These are phyloP conservation scores for Oreochromis mossambicus DNA, from an alignment of 2,797 vertebrate species.

Conservation along the genomic window DNA sequence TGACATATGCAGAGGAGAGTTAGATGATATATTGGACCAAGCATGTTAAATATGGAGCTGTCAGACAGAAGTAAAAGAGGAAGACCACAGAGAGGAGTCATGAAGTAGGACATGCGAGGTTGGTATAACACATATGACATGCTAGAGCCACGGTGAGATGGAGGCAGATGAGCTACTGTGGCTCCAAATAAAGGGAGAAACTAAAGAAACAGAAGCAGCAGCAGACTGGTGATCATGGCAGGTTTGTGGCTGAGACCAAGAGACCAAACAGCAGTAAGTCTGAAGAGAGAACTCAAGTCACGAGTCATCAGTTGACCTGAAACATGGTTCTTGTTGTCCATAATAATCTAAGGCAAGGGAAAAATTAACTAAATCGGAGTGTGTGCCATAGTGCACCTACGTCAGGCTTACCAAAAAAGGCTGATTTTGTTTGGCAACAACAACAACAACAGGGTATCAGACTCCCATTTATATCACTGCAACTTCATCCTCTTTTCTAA, in stretches of 20 bases:
- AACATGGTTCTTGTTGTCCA: neutral
- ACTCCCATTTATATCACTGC: neutral
- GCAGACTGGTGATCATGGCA: neutral
- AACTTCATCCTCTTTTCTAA: neutral
- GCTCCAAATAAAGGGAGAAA: neutral
- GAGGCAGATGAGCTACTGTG: neutral
- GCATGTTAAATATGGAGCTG: neutral
- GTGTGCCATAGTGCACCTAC: neutral
- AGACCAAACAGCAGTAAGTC: neutral
- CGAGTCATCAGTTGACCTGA: neutral
- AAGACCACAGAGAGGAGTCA: neutral
- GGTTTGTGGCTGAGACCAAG: neutral
- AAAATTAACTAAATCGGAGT: neutral
- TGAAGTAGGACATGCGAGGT: neutral
- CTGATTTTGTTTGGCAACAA: accelerated
- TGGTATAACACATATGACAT: neutral
- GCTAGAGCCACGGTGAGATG: neutral
- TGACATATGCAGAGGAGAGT: neutral
- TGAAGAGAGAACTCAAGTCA: neutral
- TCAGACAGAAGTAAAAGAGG: neutral
- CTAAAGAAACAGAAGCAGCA: neutral
- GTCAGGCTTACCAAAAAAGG: neutral
- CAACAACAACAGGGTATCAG: neutral
- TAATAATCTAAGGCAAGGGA: neutral
- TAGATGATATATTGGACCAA: neutral